These are phyloP conservation scores for Temnothorax nylanderi DNA, from an alignment of 1,140 invertebrate genomes.

Conservation along the genomic window DNA sequence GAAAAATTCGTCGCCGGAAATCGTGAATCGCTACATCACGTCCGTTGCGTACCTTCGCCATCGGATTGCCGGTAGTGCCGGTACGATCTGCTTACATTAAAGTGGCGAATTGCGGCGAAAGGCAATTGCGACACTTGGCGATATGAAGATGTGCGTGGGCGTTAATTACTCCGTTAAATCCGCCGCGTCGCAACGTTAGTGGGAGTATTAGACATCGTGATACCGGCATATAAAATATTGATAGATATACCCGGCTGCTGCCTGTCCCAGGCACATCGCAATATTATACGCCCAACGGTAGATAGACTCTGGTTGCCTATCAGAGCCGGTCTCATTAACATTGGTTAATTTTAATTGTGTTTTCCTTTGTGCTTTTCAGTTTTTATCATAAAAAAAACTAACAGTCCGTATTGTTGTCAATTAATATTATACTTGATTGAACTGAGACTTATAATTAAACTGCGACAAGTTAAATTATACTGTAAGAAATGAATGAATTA, in stretches of 20 bases:
- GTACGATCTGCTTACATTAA: not conserved
- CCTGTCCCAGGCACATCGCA: slow-evolving; percentile 15
- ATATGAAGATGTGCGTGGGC: slow-evolving; percentile 58
- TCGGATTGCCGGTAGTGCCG: not conserved
- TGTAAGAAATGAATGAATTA: not conserved
- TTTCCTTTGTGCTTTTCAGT: not conserved
- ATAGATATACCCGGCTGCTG: slow-evolving; percentile 60
- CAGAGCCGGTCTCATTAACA: not conserved
- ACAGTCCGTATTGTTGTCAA: not conserved
- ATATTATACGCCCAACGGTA: slow-evolving; percentile 44
- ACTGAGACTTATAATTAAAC: not conserved
- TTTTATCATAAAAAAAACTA: not conserved
- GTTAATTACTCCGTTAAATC: slow-evolving; percentile 74
- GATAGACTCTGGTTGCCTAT: not conserved
- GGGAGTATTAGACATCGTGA: slow-evolving; percentile 65
- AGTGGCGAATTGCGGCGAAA: not conserved
- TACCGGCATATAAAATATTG: slow-evolving; percentile 57
- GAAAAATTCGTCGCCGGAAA: slow-evolving; percentile 28
- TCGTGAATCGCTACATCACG: slow-evolving; percentile 3
- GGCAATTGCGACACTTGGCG: slow-evolving; percentile 54
- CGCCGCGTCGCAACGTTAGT: slow-evolving; percentile 44
- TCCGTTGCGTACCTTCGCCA: not conserved
- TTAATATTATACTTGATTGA: not conserved
- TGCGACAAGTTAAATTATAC: not conserved
- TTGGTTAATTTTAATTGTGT: not conserved